Percentiles rank a stretch among this genome's conserved stretches.
Conservation (phyloP, 2,888 invertebrate species). For the Andrena flavipes region DNA sequence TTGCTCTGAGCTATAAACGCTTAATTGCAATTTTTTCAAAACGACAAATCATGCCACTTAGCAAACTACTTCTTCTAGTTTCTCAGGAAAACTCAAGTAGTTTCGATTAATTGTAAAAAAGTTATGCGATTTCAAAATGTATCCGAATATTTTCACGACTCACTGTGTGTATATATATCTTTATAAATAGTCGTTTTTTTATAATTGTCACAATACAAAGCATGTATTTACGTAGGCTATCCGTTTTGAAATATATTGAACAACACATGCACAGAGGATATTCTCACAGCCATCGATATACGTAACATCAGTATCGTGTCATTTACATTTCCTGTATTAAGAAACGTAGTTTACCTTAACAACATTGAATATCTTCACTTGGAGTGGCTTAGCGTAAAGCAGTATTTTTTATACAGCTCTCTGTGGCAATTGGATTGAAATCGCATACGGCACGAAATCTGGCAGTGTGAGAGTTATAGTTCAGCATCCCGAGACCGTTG, state of each 20-base stretch:
- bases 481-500: constrained; percentile 99
- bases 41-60: too few species aligned
- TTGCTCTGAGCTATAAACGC: too few species aligned
- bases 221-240: constrained; percentile 38
- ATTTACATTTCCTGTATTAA: constrained; percentile 36
- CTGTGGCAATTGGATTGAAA: constrained; percentile 99
- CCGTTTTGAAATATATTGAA: constrained; percentile 32
- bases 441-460: constrained; percentile 98
- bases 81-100: too few species aligned
- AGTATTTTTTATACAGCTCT: constrained; percentile 88
- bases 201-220: constrained; percentile 56
- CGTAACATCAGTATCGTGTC: constrained; percentile 30
- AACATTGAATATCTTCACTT: background rate
- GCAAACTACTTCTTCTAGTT: too few species aligned
- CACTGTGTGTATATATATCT: background rate
- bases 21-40: too few species aligned
- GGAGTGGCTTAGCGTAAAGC: background rate
- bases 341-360: constrained; percentile 30
- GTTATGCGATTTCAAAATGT: too few species aligned
- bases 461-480: constrained; percentile 99
- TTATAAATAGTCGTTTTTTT: constrained; percentile 15
- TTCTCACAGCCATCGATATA: constrained; percentile 29
- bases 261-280: constrained; percentile 27
- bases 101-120: too few species aligned
- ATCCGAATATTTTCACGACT: too few species aligned